phyloP scores from a whole-genome alignment of 2,888 invertebrate species.

The Sepiola atlantica region DNA sequence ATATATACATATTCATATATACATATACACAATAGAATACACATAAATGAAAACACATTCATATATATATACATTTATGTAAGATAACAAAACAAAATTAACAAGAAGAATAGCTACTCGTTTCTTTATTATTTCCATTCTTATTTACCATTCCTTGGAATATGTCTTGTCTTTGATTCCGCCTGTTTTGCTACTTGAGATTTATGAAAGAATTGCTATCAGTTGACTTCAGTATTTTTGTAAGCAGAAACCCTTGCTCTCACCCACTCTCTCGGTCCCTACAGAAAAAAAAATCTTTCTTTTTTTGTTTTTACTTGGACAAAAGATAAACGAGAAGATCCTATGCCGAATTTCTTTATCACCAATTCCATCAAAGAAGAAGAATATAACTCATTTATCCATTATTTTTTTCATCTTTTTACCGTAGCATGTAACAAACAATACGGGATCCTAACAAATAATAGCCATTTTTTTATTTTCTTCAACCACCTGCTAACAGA shows the following conservation, averaged over 20 bases:
- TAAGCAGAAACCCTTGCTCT: neutral
- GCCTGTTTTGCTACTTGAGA: neutral
- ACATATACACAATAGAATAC: neutral
- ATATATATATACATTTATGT: neutral
- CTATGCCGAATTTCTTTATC: neutral
- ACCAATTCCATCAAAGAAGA: neutral
- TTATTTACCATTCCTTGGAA: neutral
- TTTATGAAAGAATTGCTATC: constrained; percentile 1
- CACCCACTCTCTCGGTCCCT: neutral
- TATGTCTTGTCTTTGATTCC: neutral
- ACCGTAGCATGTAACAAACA: neutral
- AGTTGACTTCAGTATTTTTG: neutral
- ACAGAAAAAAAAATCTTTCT: too few species aligned
- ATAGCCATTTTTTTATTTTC: neutral
- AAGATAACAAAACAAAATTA: neutral
- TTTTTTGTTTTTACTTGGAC: neutral
- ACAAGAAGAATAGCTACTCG: neutral
- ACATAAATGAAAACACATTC: neutral
- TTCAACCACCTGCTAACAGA: neutral
- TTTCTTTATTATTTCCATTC: neutral
- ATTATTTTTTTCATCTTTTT: neutral
- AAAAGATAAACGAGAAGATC: neutral
- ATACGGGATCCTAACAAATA: neutral
- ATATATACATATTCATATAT: neutral
- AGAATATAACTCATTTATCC: neutral